These are phyloP conservation scores for Cyanistes caeruleus DNA, from an alignment of 2,113 vertebrate genomes.

Conservation along the genomic window DNA sequence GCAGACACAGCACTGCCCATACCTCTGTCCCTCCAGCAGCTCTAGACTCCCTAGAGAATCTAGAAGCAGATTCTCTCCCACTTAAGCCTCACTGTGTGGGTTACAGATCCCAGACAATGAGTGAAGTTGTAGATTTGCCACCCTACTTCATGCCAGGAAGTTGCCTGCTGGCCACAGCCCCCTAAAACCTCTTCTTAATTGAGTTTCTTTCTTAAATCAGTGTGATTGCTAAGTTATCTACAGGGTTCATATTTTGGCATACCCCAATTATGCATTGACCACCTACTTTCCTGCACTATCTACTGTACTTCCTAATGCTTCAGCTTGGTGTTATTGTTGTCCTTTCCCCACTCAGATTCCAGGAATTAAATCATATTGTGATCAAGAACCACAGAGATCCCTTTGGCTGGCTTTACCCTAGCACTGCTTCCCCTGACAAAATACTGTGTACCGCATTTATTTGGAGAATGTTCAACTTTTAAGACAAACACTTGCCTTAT, in stretches of 20 bases:
- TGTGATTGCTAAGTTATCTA: background rate
- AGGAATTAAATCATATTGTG: background rate
- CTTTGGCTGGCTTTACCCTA: background rate
- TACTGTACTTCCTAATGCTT: background rate
- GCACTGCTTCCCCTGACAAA: background rate
- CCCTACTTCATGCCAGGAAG: background rate
- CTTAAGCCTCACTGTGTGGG: background rate
- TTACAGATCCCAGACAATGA: background rate
- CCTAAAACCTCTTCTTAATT: background rate
- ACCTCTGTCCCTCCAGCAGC: background rate
- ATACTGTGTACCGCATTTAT: background rate
- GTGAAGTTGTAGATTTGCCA: background rate
- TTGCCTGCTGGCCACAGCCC: background rate
- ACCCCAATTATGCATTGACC: background rate
- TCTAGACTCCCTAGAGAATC: background rate
- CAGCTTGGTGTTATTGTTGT: background rate
- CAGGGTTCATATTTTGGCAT: background rate
- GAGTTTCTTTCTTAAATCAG: background rate
- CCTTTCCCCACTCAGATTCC: background rate
- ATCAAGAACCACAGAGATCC: background rate
- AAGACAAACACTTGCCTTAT: background rate
- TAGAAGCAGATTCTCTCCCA: background rate
- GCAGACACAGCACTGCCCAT: background rate
- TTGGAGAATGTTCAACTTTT: background rate
- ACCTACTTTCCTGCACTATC: background rate